Evolutionary conservation across 2,113 vertebrate species (phyloP).

Genomic region (Lipotes vexillifer): DNA sequence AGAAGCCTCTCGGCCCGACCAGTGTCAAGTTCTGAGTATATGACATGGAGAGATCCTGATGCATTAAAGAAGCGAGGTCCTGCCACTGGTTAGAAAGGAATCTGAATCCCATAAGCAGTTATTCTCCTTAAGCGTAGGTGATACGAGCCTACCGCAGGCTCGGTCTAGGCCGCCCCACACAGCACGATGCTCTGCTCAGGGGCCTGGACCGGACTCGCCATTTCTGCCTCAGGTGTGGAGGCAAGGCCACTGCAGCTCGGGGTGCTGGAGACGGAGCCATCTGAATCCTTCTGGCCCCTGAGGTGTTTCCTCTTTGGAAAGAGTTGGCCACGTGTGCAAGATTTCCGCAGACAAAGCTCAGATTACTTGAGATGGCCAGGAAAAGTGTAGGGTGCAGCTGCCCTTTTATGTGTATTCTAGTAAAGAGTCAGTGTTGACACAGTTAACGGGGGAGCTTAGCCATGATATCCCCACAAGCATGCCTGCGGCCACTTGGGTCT

Average conservation of each 20-base stretch:
- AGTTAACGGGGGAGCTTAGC: neutral
- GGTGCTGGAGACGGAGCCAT: neutral
- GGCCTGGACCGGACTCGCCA: accelerated
- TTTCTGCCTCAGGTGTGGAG: accelerated
- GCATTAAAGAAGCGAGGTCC: neutral
- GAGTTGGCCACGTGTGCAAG: neutral
- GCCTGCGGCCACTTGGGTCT: neutral
- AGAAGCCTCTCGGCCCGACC: neutral
- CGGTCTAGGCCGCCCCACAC: accelerated
- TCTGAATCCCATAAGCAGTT: accelerated
- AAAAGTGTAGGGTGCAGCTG: neutral
- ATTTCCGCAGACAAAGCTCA: neutral
- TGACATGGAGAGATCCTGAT: too few relatives aligned
- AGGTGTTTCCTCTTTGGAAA: neutral
- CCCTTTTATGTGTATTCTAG: neutral
- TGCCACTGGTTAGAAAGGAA: neutral
- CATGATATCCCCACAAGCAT: neutral
- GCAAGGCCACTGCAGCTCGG: accelerated
- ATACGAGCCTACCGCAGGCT: accelerated
- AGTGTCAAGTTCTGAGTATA: accelerated
- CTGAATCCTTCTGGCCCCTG: neutral
- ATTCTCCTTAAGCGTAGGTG: too few relatives aligned
- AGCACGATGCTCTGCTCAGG: accelerated
- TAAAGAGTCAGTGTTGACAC: neutral
- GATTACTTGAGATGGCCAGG: neutral